Evolutionary conservation across 2,113 vertebrate species (phyloP), one percentile per base, ranked within the genome.

Genomic region (Hirundichthys speculiger): DNA sequence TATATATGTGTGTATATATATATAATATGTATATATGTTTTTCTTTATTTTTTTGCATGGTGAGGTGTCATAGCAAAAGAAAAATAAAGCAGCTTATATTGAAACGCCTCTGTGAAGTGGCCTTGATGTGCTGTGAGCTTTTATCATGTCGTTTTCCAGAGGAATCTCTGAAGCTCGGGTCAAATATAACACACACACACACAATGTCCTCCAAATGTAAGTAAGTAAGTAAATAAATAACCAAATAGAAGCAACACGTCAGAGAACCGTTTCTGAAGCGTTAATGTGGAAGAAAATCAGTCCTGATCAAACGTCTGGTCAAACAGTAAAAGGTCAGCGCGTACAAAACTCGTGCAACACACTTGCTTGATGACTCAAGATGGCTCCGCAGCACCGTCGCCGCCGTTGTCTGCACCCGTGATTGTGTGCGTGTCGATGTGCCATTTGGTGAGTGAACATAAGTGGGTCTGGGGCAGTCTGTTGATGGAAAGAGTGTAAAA

Each of bases 401-500:
- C 1, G 68, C 34, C 82, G 56, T 77, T 69, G 79, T 88, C 82
- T 76, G 65, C 77, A 69, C 76, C 75, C 74, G 71, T 88, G 83
- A 80, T 84, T 77, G 57, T 79, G 69, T 77, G 22, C 82, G 55
- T 61, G 75, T 82, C 48, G 47, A 25, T 79, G 77, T 88, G 90
- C 88, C 75, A 89, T 91, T 88, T 92, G 85, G 78, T 87, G 86
- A 91, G 88, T 90, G 89, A 88, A 88, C 89, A 87, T 91, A 91
- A 91, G 89, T 92, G 90, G 88, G 80, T 90, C 75, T 72, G 79
- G 82, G 89, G 88, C 83, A 60, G 80, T 87, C 72, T 83, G 80
- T 79, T 85, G 89, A 91, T 91, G 89, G 89, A 88, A 80, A 83
- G 80, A 90, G 85, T 84, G 86, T 91, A 90, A 92, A 92, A 92